Evolutionary conservation across 2,797 vertebrate genomes (phyloP).

Genomic region (Enteromius paludinosus): DNA sequence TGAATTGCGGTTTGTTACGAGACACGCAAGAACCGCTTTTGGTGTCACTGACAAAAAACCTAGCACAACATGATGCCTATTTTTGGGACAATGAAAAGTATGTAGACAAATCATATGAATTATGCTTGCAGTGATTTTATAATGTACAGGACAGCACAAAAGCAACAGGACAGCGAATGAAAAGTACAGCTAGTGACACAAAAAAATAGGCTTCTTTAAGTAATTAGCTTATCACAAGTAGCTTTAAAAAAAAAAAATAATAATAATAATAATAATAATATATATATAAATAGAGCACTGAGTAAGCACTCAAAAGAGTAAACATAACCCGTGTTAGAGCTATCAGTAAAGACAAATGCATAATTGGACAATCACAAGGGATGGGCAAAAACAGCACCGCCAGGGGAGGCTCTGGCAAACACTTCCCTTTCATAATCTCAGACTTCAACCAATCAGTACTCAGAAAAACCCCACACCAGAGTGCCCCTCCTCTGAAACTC

Average conservation of each 20-base stretch:
- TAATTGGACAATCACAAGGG: conserved; percentile 31
- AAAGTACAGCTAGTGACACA: not conserved
- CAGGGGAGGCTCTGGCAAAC: conserved; percentile 40
- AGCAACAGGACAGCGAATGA: not conserved
- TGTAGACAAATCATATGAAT: not conserved
- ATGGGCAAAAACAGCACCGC: conserved; percentile 21
- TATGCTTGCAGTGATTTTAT: not conserved
- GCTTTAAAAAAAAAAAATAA: too few relatives aligned
- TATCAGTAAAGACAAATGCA: conserved; percentile 35
- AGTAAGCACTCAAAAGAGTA: too few relatives aligned
- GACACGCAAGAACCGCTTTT: not conserved
- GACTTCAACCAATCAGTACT: conserved; percentile 67
- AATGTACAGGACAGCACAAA: not conserved
- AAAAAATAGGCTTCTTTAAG: too few relatives aligned
- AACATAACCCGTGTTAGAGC: conserved; percentile 25
- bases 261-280: too few relatives aligned
- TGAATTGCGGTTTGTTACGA: not conserved
- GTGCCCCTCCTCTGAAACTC: conserved; percentile 61
- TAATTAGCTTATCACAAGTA: too few relatives aligned
- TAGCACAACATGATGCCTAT: not conserved
- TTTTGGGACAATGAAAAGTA: not conserved
- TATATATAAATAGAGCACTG: too few relatives aligned
- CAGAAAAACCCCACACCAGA: conserved; percentile 47
- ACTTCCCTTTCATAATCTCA: conserved; percentile 64
- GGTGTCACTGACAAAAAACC: not conserved